Base-by-base conservation (phyloP, 2,888 invertebrate genomes). In the Tetheella fluctuosa region DNA sequence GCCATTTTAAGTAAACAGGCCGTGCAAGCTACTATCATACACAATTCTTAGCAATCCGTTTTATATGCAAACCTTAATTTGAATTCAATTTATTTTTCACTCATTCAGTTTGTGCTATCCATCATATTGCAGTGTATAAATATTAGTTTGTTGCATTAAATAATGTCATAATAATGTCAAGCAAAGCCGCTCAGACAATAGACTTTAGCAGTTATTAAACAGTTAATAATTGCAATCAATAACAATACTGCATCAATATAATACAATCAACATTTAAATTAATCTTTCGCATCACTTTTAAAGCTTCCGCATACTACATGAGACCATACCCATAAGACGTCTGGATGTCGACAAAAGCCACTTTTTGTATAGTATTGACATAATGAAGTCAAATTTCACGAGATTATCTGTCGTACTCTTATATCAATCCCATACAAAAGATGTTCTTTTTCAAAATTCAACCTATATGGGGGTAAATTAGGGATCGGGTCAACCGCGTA, bases 181-280 rank as follows among this genome's bases (percentile, higher is more conserved):
- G 48, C 48, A n/a, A 48, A 48, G 20, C 48, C 20, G 20, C 42
- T 17, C 2, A 34, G 34, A 2, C 34, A 2, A 39, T 48, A 20
- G 48, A 10, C 20, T 48, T 20, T 20, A 39, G n/a, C n/a, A 15
- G n/a, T 5, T 39, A n/a, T 15, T 39, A 39, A n/a, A 17, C 7
- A 42, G 48, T 48, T 20, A 48, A 42, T n/a, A 42, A 42, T 42
- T 42, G 42, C n/a, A 17, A n/a, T 42, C 17, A 42, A 20, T 48
- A 48, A 48, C 48, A 48, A 48, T 48, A 48, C 48, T 48, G 48
- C 48, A 48, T 48, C 48, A 20, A 48, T 48, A 48, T 48, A 48
- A 48, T 48, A 48, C 48, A 48, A 48, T 48, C 20, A 20, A 34
- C 34, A 13, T 34, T 34, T 34, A 48, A 20, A 20, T 20, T 48